phyloP scores from a whole-genome alignment of 2,797 vertebrate genomes.

The Tapera naevia region DNA sequence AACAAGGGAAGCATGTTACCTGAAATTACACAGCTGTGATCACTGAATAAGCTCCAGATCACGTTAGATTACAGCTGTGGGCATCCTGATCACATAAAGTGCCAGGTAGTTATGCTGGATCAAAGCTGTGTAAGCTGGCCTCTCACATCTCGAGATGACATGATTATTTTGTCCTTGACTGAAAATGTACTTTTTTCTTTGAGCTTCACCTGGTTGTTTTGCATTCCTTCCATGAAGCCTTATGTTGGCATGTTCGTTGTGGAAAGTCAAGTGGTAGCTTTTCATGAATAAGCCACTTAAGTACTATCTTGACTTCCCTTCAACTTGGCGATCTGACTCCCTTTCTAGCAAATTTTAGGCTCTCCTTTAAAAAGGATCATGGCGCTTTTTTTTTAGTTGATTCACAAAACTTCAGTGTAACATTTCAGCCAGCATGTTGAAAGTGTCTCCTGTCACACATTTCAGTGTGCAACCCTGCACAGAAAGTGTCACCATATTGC shows the following conservation, averaged over 20 bases:
- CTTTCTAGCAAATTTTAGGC: background rate
- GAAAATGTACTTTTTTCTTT: background rate
- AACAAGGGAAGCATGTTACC: constrained; percentile 85
- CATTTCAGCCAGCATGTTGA: background rate
- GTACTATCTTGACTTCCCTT: constrained; percentile 16
- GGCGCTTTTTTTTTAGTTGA: background rate
- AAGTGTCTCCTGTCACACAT: background rate
- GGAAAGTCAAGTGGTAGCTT: constrained; percentile 25
- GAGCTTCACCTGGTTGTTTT: background rate
- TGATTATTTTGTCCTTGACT: constrained; percentile 50
- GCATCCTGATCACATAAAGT: constrained; percentile 63
- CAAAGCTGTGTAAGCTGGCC: constrained; percentile 35
- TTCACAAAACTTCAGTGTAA: background rate
- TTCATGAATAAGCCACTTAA: background rate
- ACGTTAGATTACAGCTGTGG: constrained; percentile 81
- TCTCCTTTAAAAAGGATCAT: background rate
- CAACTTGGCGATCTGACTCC: background rate
- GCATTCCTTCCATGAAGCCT: constrained; percentile 20
- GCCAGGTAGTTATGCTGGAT: constrained; percentile 55
- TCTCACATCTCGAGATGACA: constrained; percentile 39
- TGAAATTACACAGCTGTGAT: constrained; percentile 86
- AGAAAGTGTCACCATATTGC: background rate
- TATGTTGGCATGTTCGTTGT: background rate
- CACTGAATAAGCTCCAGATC: constrained; percentile 81
- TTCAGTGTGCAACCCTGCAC: background rate